Percentiles rank a stretch among this genome's conserved stretches.
phyloP scores from a whole-genome alignment of 37 sponge, comb jelly and placozoan species.

The Sycon ciliatum region DNA sequence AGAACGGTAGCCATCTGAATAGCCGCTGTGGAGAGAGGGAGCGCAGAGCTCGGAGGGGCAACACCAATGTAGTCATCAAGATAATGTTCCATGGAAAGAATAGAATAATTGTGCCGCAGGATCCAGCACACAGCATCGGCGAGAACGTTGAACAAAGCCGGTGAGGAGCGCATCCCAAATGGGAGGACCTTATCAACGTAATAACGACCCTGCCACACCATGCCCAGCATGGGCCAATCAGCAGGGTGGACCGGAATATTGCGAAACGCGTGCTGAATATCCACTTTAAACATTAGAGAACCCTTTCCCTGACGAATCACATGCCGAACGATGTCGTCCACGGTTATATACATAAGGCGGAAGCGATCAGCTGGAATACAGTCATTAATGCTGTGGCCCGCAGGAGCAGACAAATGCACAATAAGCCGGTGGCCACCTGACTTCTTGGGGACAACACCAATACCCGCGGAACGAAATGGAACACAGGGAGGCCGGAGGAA shows the following conservation, averaged over 20 bases:
- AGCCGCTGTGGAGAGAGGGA: too few species aligned
- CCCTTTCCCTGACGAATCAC: neutral
- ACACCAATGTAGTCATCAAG: too few species aligned
- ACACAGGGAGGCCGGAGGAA: too few species aligned
- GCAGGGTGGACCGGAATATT: slow-evolving; percentile 20
- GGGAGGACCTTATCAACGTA: slow-evolving; percentile 20
- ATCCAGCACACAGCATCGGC: slow-evolving; percentile 14
- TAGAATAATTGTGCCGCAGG: neutral
- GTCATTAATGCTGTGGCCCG: slow-evolving; percentile 15
- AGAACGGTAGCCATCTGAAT: too few species aligned
- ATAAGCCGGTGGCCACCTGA: too few species aligned
- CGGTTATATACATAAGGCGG: slow-evolving; percentile 17
- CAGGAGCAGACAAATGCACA: neutral
- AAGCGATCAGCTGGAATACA: slow-evolving; percentile 18
- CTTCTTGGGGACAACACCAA: too few species aligned
- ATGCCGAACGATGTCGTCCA: neutral
- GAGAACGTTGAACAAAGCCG: slow-evolving; percentile 9
- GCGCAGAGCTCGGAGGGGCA: too few species aligned
- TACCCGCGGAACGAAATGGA: too few species aligned
- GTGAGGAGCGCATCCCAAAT: neutral
- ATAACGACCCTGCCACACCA: slow-evolving; percentile 12
- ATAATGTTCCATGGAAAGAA: too few species aligned
- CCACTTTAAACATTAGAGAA: slow-evolving; percentile 14
- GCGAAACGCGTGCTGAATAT: slow-evolving; percentile 21
- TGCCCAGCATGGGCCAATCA: slow-evolving; percentile 13